Conservation (phyloP, 2,888 invertebrate species). For the Pimpla rufipes region DNA sequence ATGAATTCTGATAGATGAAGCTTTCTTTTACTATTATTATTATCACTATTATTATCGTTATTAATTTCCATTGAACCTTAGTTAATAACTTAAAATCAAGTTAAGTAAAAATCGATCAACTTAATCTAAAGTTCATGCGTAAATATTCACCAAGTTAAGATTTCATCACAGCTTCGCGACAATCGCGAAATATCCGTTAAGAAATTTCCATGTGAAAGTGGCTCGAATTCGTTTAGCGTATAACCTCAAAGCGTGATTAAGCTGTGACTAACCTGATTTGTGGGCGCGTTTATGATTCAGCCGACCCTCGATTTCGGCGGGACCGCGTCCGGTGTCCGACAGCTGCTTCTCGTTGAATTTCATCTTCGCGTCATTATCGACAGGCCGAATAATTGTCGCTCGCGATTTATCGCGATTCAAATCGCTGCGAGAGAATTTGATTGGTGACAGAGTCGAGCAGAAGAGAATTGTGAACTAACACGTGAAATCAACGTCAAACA, state of each 20-base stretch:
- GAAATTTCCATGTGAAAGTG: neutral
- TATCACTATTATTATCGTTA: constrained; percentile 4
- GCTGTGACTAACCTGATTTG: constrained; percentile 80
- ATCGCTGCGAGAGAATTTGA: neutral
- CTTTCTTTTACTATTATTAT: no score
- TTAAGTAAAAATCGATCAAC: no score
- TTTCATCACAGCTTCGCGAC: no score
- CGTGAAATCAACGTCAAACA: neutral
- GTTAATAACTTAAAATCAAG: no score
- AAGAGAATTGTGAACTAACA: neutral
- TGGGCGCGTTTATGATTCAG: constrained; percentile 88
- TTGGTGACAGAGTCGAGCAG: neutral
- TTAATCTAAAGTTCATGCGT: no score
- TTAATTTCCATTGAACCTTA: neutral
- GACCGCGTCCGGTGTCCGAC: constrained; percentile 88
- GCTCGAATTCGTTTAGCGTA: neutral
- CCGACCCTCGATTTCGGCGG: constrained; percentile 90
- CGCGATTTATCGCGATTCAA: neutral
- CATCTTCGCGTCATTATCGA: constrained; percentile 86
- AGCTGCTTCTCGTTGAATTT: constrained; percentile 91
- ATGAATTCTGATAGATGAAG: no score
- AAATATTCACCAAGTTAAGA: no score
- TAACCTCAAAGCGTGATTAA: constrained; percentile 45
- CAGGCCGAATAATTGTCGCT: no score
- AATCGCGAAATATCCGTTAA: neutral